Percentiles rank a stretch among this genome's conserved stretches.
These are phyloP conservation scores for Hippocampus comes DNA, from an alignment of 2,113 vertebrate genomes.

Conservation along the genomic window DNA sequence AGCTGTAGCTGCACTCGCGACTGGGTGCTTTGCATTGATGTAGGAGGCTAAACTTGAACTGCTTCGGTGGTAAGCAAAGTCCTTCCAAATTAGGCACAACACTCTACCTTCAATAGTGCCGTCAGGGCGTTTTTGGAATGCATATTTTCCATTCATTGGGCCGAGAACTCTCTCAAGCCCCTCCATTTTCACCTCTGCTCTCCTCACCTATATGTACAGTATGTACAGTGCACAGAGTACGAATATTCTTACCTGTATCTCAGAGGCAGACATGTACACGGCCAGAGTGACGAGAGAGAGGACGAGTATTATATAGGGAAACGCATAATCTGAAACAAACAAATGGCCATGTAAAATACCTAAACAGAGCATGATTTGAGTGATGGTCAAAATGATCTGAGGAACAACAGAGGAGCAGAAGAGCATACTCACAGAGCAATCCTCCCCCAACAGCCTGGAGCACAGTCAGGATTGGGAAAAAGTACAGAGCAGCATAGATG, in stretches of 20 bases:
- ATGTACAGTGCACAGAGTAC: too few relatives aligned
- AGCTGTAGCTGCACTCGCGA: too few relatives aligned
- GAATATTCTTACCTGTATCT: conserved; percentile 80
- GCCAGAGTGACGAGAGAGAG: conserved; percentile 91
- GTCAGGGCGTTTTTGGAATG: too few relatives aligned
- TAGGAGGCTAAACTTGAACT: too few relatives aligned
- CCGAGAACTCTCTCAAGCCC: too few relatives aligned
- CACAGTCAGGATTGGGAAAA: conserved; percentile 93
- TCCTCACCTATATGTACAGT: too few relatives aligned
- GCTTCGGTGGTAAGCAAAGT: too few relatives aligned
- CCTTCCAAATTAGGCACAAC: too few relatives aligned
- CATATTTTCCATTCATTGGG: too few relatives aligned
- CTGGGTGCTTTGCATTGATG: too few relatives aligned
- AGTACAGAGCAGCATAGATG: conserved; percentile 95
- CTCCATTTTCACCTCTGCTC: too few relatives aligned
- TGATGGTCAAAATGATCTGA: not conserved
- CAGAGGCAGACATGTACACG: conserved; percentile 96
- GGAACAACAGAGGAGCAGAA: conserved; percentile 13
- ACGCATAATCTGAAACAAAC: conserved; percentile 85
- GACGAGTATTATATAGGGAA: conserved; percentile 94
- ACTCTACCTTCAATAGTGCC: too few relatives aligned
- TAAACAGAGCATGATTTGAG: not conserved
- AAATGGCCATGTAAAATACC: conserved; percentile 3
- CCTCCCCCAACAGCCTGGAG: conserved; percentile 95
- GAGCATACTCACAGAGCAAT: conserved; percentile 81